Base-by-base conservation (phyloP, 2,797 vertebrate genomes). In the Onychomys leucogaster region DNA sequence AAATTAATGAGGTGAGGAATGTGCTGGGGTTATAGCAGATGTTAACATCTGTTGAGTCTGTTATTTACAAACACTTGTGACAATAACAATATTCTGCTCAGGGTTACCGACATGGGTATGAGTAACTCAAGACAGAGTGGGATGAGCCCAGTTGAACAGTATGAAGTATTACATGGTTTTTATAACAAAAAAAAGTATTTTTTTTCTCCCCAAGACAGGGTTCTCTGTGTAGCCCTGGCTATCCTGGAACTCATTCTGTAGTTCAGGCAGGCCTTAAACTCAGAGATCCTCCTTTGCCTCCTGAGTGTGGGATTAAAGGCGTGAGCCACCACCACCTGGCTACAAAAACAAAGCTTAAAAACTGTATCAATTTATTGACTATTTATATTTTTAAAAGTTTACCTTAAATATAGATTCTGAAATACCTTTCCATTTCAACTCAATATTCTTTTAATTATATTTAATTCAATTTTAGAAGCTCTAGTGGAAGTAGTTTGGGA, bases 321-420 rank as follows among this genome's bases (percentile, higher is more conserved):
- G 2, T 34, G 43, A 11, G 32, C 29, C 12, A 34, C 41, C 19
- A 46, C 29, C 16, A 46, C 82, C 41, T 7, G 43, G 43, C 41
- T 14, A 37, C 14, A 89, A 17, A 46, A 94, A 77, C 7, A 92
- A 69, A 96, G 77, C 29, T 59, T 76, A 90, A 92, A 61, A 32
- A 27, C 7, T 1, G 52, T 37, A 27, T 41, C 21, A 89, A 81
- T 77, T 25, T 96, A 67, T 32, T 61, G 14, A 77, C 19, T 92
- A 89, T 41, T 94, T 6, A 0, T 86, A 89, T 67, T 89, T 96
- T 91, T 81, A 63, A 94, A 84, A 43, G 2, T 23, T 94, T 84
- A 49, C 6, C 32, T 91, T 29, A 46, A 81, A 71, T 77, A 80
- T 94, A 93, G 52, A 93, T 89, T 95, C 95, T 90, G 71, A 89